A percentile compares a stretch with the other conserved stretches of the same genome.
phyloP scores from a whole-genome alignment of 2,113 vertebrate species.

The Catagonus wagneri region DNA sequence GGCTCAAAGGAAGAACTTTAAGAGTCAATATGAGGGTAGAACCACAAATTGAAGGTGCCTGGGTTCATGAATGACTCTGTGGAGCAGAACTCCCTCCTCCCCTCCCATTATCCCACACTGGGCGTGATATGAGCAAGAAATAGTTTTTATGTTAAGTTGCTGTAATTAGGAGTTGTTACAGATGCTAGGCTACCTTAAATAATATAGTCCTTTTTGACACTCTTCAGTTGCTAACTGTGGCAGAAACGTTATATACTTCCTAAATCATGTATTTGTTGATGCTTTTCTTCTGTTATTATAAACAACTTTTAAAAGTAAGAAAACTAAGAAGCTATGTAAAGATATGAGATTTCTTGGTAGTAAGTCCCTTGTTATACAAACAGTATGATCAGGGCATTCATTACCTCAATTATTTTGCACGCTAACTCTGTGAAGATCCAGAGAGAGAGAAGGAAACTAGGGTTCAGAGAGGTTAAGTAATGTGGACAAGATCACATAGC shows the following conservation, averaged over 20 bases:
- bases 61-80: not conserved
- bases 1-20: not conserved
- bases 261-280: not conserved
- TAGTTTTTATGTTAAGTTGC: not conserved
- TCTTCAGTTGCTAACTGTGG: not conserved
- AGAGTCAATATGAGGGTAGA: not conserved
- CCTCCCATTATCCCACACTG: fast-evolving
- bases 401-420: not conserved
- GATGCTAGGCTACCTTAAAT: not conserved
- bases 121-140: not conserved
- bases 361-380: not conserved
- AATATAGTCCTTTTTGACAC: not conserved
- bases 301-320: conserved; percentile 24
- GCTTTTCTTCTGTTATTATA: not conserved
- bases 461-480: conserved; percentile 7
- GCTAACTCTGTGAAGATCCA: not conserved
- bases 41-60: not conserved
- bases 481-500: not conserved
- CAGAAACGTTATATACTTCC: not conserved
- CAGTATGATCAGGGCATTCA: not conserved
- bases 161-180: not conserved
- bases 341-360: not conserved
- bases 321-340: not conserved
- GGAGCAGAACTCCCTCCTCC: not conserved
- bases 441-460: not conserved